phyloP scores from a whole-genome alignment of 2,797 vertebrate species.

The Rhinatrema bivittatum region DNA sequence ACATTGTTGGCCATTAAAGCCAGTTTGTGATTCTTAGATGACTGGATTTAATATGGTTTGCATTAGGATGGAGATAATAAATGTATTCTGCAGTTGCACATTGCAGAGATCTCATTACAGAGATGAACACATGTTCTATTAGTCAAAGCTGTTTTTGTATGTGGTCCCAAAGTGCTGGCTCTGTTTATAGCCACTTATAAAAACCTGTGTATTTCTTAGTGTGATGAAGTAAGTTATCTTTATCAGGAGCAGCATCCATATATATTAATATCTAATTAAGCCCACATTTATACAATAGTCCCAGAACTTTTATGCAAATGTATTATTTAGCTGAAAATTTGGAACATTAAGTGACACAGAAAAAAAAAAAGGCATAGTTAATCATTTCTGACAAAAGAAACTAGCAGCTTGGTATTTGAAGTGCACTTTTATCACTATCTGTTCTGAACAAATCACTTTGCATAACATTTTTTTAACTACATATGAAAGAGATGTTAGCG shows the following conservation, averaged over 20 bases:
- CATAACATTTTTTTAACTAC: too few relatives aligned
- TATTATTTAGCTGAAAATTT: too few relatives aligned
- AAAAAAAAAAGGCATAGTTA: too few relatives aligned
- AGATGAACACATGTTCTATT: conserved; percentile 9
- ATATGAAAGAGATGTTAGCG: too few relatives aligned
- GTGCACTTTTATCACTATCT: too few relatives aligned
- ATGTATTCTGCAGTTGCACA: conserved; percentile 6
- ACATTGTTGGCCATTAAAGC: conserved; percentile 21
- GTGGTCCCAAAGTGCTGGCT: too few relatives aligned
- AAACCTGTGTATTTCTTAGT: conserved; percentile 10
- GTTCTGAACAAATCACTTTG: too few relatives aligned
- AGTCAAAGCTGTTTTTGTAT: too few relatives aligned
- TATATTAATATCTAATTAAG: not conserved
- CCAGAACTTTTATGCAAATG: conserved; percentile 10
- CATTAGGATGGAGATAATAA: conserved; percentile 30
- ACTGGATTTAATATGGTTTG: conserved; percentile 26
- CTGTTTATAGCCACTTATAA: too few relatives aligned
- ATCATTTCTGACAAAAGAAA: too few relatives aligned
- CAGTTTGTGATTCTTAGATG: conserved; percentile 25
- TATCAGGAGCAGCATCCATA: not conserved
- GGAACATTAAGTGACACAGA: too few relatives aligned
- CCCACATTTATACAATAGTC: not conserved
- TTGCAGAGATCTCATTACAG: conserved; percentile 17
- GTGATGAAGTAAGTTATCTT: not conserved
- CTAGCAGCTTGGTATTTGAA: too few relatives aligned